Conservation (phyloP, 2,888 invertebrate species). For the Ichneumon xanthorius region DNA sequence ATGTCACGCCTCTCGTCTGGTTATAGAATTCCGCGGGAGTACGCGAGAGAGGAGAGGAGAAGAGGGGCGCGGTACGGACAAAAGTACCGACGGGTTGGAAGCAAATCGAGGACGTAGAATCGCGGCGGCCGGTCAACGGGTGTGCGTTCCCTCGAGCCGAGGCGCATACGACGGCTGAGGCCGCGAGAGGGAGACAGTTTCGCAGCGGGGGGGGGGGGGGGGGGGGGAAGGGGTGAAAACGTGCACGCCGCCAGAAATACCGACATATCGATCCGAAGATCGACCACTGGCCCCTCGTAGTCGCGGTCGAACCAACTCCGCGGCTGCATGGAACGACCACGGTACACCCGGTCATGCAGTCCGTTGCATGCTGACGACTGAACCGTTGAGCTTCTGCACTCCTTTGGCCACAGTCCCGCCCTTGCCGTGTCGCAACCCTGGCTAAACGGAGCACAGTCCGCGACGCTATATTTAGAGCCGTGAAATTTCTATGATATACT, state of each 20-base stretch:
- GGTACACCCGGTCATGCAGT: conserved; percentile 32
- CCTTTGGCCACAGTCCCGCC: conserved; percentile 46
- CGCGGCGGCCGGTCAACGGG: conserved; percentile 39
- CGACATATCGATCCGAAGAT: conserved; percentile 56
- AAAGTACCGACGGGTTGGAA: conserved; percentile 23
- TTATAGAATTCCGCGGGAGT: conserved; percentile 48
- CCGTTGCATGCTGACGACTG: conserved; percentile 31
- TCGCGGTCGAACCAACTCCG: not conserved
- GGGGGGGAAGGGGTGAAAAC: conserved; percentile 16
- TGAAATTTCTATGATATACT: conserved; percentile 57
- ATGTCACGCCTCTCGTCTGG: conserved; percentile 52
- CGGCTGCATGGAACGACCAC: not conserved
- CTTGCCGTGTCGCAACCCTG: conserved; percentile 56
- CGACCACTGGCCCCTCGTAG: conserved; percentile 41
- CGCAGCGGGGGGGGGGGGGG: not conserved
- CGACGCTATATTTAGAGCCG: conserved; percentile 60
- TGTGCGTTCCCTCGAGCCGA: conserved; percentile 13
- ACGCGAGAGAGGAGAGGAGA: conserved; percentile 36
- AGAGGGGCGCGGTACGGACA: conserved; percentile 14
- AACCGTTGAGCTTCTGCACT: not conserved
- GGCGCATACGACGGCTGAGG: conserved; percentile 11
- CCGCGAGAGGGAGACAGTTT: conserved; percentile 6
- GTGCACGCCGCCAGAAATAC: conserved; percentile 44
- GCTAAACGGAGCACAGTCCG: conserved; percentile 39
- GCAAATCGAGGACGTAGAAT: conserved; percentile 54